These are phyloP conservation scores for Caenorhabditis sp. DNA, from an alignment of 2,888 invertebrate species.

Conservation along the genomic window DNA sequence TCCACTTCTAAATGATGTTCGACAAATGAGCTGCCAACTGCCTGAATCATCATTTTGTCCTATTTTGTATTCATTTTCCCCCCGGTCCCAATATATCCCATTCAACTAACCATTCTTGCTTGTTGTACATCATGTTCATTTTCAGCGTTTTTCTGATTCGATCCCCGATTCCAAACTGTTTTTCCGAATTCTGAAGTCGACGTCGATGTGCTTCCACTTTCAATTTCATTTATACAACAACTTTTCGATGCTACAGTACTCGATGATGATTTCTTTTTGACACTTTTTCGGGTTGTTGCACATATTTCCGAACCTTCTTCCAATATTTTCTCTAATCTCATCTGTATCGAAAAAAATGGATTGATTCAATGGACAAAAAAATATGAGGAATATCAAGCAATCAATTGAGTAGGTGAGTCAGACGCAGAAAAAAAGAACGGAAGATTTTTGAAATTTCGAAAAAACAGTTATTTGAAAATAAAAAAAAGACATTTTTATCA, in stretches of 20 bases:
- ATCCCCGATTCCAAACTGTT: background rate
- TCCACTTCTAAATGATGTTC: slow-evolving; percentile 64
- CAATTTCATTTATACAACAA: background rate
- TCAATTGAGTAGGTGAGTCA: background rate
- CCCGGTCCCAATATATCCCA: too few relatives aligned
- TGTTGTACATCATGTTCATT: slow-evolving; percentile 1
- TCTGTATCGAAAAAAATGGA: background rate
- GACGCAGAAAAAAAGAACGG: background rate
- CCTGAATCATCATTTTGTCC: slow-evolving; percentile 1
- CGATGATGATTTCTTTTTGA: background rate
- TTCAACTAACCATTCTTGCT: slow-evolving; percentile 1
- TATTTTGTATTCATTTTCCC: too few relatives aligned
- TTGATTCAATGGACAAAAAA: too few relatives aligned
- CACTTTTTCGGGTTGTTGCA: background rate
- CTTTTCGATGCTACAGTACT: background rate
- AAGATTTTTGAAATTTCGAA: background rate
- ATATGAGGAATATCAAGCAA: background rate
- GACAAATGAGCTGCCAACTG: slow-evolving; percentile 52
- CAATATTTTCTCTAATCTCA: background rate
- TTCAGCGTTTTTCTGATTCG: background rate
- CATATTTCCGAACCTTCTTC: background rate
- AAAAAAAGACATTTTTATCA: background rate
- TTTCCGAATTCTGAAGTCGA: background rate
- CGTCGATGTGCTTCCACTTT: background rate
- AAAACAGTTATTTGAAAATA: background rate